Conservation (phyloP, 2,113 vertebrate genomes). For the Oncorhynchus tshawytscha region DNA sequence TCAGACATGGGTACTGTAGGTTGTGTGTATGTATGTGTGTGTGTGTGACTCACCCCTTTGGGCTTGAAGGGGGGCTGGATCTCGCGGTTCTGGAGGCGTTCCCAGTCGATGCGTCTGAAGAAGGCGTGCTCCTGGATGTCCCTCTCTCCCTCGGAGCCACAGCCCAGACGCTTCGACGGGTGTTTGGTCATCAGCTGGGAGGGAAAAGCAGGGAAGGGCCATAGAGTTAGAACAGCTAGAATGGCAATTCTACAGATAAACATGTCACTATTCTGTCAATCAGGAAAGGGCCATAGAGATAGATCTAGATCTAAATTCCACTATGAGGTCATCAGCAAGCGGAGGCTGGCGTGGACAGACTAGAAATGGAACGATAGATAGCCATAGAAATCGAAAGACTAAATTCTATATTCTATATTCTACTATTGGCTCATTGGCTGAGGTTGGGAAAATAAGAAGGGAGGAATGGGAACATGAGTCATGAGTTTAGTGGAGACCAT, state of each 20-base stretch:
- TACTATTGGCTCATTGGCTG: background rate
- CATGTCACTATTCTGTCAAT: background rate
- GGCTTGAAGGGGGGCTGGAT: conserved; percentile 98
- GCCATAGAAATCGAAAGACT: too few species aligned
- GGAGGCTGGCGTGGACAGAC: background rate
- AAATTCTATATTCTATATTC: background rate
- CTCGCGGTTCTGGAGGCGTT: conserved; percentile 86
- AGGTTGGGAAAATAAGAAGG: background rate
- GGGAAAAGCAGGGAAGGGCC: background rate
- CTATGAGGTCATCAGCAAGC: too few species aligned
- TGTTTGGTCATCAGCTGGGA: conserved; percentile 94
- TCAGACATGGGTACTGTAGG: background rate
- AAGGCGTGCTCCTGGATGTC: conserved; percentile 93
- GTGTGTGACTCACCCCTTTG: conserved; percentile 87
- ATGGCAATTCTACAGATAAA: background rate
- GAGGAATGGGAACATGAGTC: too few species aligned
- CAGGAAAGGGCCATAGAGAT: too few species aligned
- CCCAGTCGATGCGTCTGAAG: conserved; percentile 98
- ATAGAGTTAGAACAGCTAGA: background rate
- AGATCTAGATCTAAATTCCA: too few species aligned
- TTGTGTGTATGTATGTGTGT: background rate
- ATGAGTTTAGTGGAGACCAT: too few species aligned
- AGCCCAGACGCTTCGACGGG: conserved; percentile 92
- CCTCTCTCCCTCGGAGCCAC: conserved; percentile 85
- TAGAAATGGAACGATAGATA: too few species aligned